Evolutionary conservation across 2,888 invertebrate species (phyloP), one percentile per base, ranked within the genome.

Genomic region (Archips xylosteana): DNA sequence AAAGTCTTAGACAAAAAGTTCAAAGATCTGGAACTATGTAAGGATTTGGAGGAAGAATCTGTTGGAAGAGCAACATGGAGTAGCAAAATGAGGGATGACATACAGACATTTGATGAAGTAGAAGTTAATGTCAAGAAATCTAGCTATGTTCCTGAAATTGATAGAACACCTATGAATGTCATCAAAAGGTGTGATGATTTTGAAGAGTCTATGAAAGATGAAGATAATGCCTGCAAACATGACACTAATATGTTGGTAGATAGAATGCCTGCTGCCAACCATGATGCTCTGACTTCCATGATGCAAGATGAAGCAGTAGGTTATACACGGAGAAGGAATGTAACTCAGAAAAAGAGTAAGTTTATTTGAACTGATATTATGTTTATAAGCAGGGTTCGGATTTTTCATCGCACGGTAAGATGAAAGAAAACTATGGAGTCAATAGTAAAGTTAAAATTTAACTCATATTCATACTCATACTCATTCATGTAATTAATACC

Each of bases 11-110:
- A 83, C 10, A 84, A 83, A n/a, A 89, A 90, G 74, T 67, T 81
- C 0, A 81, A 83, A 65, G 87, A 86, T 75, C 81, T 91, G 8
- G 82, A 87, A 49, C 76, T 82, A 2, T 91, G 88, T 69, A 89
- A 89, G 78, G 89, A 85, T 64, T 15, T 85, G 4, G 87, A 90
- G 12, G 88, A 90, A 23, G 76, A 77, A 0, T 83, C 89, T 0
- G 12, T 83, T 0, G 91, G 91, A 0, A 80, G 89, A 71, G 90
- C 78, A 0, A 76, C 63, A 5, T 73, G 13, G 23, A 63, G 39
- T 1, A 68, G 74, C 39, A 57, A 76, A 65, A 42, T 15, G 69
- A 42, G 51, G 42, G 39, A 61, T 64, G 60, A 45, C 61, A 32
- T 6, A 45, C n/a, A 69, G 13, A 12, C 64, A 54, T 13, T 47